Conservation (phyloP, 2,113 vertebrate genomes). For the Falcunculus frontatus region DNA sequence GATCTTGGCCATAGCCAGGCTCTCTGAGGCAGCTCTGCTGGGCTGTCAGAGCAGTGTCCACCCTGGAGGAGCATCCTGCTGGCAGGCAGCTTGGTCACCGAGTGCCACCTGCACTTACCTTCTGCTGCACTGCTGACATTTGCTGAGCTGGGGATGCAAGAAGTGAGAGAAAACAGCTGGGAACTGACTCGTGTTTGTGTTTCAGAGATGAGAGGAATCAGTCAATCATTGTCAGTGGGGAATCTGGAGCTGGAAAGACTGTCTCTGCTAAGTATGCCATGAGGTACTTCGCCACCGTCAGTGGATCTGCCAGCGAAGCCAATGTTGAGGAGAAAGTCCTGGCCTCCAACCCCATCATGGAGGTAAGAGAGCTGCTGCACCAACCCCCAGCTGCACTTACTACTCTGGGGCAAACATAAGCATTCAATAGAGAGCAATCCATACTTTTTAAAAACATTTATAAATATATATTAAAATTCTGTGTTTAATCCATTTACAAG, state of each 20-base stretch:
- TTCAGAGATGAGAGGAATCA: slow-evolving; percentile 95
- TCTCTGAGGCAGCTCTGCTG: background rate
- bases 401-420: background rate
- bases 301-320: slow-evolving; percentile 92
- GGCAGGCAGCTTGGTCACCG: background rate
- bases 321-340: slow-evolving; percentile 96
- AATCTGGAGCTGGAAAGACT: slow-evolving; percentile 96
- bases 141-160: background rate
- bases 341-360: slow-evolving; percentile 99
- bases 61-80: background rate
- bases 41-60: background rate
- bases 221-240: slow-evolving; percentile 97
- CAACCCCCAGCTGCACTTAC: background rate
- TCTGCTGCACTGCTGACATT: background rate
- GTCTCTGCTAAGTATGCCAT: slow-evolving; percentile 98
- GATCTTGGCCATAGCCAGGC: background rate
- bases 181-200: slow-evolving; percentile 12
- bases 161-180: background rate
- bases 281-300: slow-evolving; percentile 97
- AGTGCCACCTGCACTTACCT: background rate
- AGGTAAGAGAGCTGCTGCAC: slow-evolving; percentile 77
- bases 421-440: background rate
- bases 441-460: background rate
- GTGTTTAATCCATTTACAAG: background rate
- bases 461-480: background rate